These are phyloP conservation scores for Rallus crepitans DNA, from an alignment of 2,797 vertebrate species.

Conservation along the genomic window DNA sequence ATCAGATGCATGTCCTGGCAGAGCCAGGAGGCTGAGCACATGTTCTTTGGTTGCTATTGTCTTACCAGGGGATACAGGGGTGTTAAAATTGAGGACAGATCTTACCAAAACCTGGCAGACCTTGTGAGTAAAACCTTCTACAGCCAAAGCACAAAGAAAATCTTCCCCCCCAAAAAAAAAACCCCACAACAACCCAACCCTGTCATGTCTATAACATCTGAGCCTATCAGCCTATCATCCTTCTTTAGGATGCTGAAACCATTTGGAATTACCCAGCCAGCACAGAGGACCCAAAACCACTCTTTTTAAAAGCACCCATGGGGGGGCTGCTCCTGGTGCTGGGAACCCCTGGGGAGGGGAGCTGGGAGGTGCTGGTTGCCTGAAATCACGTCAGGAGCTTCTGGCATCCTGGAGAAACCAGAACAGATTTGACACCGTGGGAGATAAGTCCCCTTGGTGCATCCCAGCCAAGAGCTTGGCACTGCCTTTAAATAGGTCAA, in stretches of 20 bases:
- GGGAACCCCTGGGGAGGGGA: not conserved
- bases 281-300: not conserved
- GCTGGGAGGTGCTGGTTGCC: not conserved
- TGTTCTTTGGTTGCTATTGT: fast-evolving
- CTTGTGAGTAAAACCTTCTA: not conserved
- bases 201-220: not conserved
- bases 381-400: not conserved
- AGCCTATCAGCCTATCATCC: not conserved
- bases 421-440: fast-evolving
- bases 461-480: not conserved
- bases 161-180: not conserved
- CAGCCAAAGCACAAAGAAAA: fast-evolving
- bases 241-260: not conserved
- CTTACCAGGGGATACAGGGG: fast-evolving
- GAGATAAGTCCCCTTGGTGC: not conserved
- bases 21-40: not conserved
- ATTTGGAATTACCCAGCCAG: not conserved
- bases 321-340: not conserved
- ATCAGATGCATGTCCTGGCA: not conserved
- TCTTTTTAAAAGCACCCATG: not conserved
- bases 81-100: not conserved
- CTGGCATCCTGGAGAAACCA: not conserved
- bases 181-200: too few relatives aligned
- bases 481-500: not conserved
- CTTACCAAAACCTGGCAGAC: not conserved